Evolutionary conservation across 1,140 invertebrate genomes (phyloP).

Genomic region (Laodelphax striatellus): DNA sequence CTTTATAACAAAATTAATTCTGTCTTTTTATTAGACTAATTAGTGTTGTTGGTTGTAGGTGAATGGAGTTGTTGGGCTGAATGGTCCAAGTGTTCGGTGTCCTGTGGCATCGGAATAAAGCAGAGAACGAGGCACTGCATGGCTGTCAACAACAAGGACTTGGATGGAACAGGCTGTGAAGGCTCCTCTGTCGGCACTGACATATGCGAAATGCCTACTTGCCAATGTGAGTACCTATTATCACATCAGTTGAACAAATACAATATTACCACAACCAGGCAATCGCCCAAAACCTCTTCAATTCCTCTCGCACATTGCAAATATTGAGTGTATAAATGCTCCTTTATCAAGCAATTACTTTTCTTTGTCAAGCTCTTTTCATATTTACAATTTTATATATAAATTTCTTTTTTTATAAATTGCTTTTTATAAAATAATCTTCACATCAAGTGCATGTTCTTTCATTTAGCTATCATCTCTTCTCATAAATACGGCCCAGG

Average conservation of each 20-base stretch:
- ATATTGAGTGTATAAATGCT: too few species aligned
- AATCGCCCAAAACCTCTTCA: too few species aligned
- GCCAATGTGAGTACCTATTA: slow-evolving; percentile 37
- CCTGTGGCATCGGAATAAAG: slow-evolving; percentile 55
- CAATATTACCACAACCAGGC: too few species aligned
- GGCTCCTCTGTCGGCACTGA: slow-evolving; percentile 32
- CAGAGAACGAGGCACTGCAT: slow-evolving; percentile 45
- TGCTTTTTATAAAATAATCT: background rate
- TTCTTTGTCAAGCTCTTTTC: too few species aligned
- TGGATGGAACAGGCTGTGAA: slow-evolving; percentile 40
- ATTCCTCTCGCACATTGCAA: too few species aligned
- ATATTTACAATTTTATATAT: background rate
- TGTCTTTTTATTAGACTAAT: background rate
- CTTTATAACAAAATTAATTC: too few species aligned
- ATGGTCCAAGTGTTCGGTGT: slow-evolving; percentile 64
- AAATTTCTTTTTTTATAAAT: background rate
- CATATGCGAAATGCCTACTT: slow-evolving; percentile 46
- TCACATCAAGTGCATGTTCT: too few species aligned
- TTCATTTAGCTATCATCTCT: too few species aligned
- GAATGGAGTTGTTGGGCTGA: slow-evolving; percentile 75
- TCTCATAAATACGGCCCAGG: too few species aligned
- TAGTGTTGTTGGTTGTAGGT: slow-evolving; percentile 27
- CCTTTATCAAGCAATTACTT: too few species aligned
- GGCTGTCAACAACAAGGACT: slow-evolving; percentile 32
- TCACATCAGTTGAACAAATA: too few species aligned